Base-by-base conservation (phyloP, 2,888 invertebrate species). In the Drosophila incognita region DNA sequence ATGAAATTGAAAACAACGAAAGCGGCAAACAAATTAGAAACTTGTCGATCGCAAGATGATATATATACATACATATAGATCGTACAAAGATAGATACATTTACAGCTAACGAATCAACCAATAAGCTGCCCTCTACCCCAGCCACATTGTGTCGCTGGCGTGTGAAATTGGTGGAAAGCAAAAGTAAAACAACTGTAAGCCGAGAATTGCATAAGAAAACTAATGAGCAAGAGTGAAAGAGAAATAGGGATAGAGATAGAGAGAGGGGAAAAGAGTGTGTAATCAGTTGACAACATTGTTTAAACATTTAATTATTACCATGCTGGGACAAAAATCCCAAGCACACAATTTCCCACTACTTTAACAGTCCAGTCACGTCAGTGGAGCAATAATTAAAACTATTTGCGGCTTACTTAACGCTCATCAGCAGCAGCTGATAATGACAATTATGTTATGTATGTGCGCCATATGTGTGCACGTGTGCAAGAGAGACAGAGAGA, bases 361-460 rank as follows among this genome's bases (percentile, higher is more conserved):
- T n/a, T 10, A 42, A 36, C 75, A 81, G 74, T 79, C 87, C 63
- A 70, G 84, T 83, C 87, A 87, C 81, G 79, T 77, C 81, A 79
- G 64, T 73, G 73, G 46, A 53, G 74, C 84, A 79, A 87, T 83
- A 85, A 85, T 85, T 85, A 85, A 85, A 87, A 79, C 80, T 81
- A 83, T 85, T 87, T 87, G 78, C 79, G 67, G 79, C 83, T 87
- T 86, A 75, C 74, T 85, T 75, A 86, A 85, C 86, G 78, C 79
- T 77, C 84, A 71, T 77, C 36, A 56, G 18, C 81, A 74, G 66
- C 82, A 68, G 74, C 74, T 74, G 85, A 85, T 87, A 87, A 84
- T 82, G 74, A 80, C 82, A 84, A 87, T 87, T 84, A 84, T 86
- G 82, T 83, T 87, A 83, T 71, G 24, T 24, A 21, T 35, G 52